Evolutionary conservation across 2,113 vertebrate genomes (phyloP).

Genomic region (Cavia aperea): DNA sequence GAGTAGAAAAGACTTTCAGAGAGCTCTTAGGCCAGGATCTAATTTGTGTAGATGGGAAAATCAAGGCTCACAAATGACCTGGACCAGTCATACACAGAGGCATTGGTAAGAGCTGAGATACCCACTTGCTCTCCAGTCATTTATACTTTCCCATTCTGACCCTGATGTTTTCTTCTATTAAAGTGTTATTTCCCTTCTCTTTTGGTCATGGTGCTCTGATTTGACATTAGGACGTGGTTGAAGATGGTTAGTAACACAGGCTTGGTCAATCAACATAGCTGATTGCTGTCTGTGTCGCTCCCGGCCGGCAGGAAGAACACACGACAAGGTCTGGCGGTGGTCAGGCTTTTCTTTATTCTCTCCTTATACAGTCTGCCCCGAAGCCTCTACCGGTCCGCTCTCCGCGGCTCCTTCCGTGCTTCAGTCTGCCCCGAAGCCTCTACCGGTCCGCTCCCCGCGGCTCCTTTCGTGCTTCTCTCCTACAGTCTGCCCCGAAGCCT

Average conservation of each 20-base stretch:
- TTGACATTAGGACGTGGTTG: not conserved
- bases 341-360: too few relatives aligned
- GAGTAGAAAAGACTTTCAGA: not conserved
- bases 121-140: not conserved
- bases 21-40: not conserved
- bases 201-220: not conserved
- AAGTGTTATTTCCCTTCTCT: not conserved
- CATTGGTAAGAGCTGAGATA: not conserved
- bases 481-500: too few relatives aligned
- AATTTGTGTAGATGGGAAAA: not conserved
- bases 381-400: too few relatives aligned
- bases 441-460: too few relatives aligned
- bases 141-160: not conserved
- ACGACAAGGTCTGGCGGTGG: too few relatives aligned
- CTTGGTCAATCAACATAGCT: not conserved
- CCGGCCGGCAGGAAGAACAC: too few relatives aligned
- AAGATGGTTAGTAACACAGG: not conserved
- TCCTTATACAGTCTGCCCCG: too few relatives aligned
- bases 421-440: too few relatives aligned
- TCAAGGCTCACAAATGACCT: not conserved
- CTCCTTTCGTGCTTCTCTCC: too few relatives aligned
- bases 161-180: not conserved
- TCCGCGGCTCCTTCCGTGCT: too few relatives aligned
- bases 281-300: not conserved
- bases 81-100: not conserved